Conservation (phyloP, 2,888 invertebrate species). For the Agapostemon virescens region DNA sequence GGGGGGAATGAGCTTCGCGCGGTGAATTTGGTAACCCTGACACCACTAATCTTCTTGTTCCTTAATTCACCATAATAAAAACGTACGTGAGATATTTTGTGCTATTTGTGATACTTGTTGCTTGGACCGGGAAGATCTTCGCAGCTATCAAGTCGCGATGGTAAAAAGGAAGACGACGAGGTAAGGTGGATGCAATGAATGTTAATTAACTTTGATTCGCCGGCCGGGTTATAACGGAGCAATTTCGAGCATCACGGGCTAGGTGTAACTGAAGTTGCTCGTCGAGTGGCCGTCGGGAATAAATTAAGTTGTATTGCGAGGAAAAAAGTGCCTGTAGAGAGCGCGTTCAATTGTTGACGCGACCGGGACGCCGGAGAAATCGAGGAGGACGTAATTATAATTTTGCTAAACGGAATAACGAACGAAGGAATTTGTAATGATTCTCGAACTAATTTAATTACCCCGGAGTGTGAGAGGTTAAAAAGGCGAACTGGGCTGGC, state of each 20-base stretch:
- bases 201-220: conserved; percentile 9
- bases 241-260: not conserved
- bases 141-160: not conserved
- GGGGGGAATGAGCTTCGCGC: no score
- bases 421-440: conserved; percentile 17
- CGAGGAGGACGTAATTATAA: not conserved
- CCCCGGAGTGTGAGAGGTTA: not conserved
- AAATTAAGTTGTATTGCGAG: conserved; percentile 10
- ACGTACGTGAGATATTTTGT: no score
- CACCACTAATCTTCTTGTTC: no score
- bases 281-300: not conserved
- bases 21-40: no score
- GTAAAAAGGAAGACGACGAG: not conserved
- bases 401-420: not conserved
- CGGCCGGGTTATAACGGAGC: not conserved
- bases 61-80: no score
- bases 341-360: not conserved
- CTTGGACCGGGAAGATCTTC: not conserved
- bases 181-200: not conserved
- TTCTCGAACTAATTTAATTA: conserved; percentile 3
- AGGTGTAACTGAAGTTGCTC: not conserved
- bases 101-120: conserved; percentile 14
- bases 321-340: not conserved
- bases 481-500: not conserved
- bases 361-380: not conserved